Evolutionary conservation across 2,888 invertebrate species (phyloP).

Genomic region (Neocrepidodera transversa): DNA sequence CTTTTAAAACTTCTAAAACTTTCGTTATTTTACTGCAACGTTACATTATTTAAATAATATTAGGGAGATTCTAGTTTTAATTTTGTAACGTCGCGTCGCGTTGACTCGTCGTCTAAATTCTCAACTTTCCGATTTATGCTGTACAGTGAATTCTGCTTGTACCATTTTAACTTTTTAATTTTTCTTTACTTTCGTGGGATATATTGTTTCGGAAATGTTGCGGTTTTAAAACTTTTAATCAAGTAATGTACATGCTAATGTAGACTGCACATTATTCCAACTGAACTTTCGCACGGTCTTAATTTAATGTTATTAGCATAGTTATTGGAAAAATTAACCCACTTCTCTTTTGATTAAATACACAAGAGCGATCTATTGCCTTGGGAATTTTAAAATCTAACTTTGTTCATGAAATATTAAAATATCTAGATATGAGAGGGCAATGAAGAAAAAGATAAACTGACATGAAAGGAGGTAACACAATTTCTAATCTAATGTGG

Average conservation of each 20-base stretch:
- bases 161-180: constrained; percentile 16
- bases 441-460: no score
- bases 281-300: not conserved
- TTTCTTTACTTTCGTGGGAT: constrained; percentile 8
- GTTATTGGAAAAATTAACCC: constrained; percentile 4
- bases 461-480: no score
- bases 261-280: constrained; percentile 6
- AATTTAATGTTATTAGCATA: constrained; percentile 12
- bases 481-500: no score
- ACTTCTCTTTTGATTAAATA: not conserved
- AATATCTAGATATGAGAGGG: no score
- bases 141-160: constrained; percentile 9
- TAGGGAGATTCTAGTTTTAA: constrained; percentile 35
- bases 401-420: no score
- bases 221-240: constrained; percentile 20
- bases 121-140: constrained; percentile 25
- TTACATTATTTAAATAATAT: constrained; percentile 41
- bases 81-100: constrained; percentile 26
- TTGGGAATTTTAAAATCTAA: no score
- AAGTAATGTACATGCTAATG: constrained; percentile 19
- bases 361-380: no score
- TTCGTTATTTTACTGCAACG: constrained; percentile 38
- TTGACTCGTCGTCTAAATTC: constrained; percentile 22
- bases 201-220: constrained; percentile 7
- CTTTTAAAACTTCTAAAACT: constrained; percentile 44